These are phyloP conservation scores for Euwallacea fornicatus DNA, from an alignment of 1,140 invertebrate species.

Conservation along the genomic window DNA sequence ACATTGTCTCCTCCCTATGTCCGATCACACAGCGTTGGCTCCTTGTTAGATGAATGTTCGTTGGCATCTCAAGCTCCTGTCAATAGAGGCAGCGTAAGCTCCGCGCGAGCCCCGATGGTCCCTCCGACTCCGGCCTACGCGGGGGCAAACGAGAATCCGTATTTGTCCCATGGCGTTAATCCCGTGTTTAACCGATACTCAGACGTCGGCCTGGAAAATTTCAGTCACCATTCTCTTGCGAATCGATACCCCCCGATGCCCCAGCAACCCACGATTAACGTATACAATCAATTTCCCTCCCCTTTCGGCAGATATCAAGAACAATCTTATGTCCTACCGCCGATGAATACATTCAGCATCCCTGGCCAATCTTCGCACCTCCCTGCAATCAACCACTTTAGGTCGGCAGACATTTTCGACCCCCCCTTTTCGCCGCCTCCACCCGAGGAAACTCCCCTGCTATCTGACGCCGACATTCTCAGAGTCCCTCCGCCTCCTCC, in stretches of 20 bases:
- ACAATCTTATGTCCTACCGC: neutral
- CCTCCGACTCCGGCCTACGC: neutral
- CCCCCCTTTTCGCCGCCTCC: constrained; percentile 29
- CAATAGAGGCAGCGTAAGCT: neutral
- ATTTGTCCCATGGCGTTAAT: neutral
- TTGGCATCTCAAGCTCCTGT: neutral
- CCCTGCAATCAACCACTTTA: constrained; percentile 7
- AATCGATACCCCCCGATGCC: neutral
- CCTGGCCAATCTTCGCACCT: neutral
- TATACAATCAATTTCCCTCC: constrained; percentile 25
- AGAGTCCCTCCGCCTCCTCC: constrained; percentile 40
- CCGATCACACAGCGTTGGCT: constrained; percentile 14
- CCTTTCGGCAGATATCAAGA: neutral
- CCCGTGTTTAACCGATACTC: neutral
- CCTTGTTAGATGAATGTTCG: constrained; percentile 4
- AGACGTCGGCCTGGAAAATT: neutral
- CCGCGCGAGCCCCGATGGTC: neutral
- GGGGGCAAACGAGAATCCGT: neutral
- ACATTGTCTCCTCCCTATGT: neutral
- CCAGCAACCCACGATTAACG: constrained; percentile 28
- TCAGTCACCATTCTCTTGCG: neutral
- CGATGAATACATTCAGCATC: neutral
- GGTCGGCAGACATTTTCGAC: neutral
- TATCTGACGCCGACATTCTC: constrained; percentile 35
- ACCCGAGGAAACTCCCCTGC: constrained; percentile 18